These are phyloP conservation scores for Lasioglossum malachurum DNA, from an alignment of 2,888 invertebrate species.

Conservation along the genomic window DNA sequence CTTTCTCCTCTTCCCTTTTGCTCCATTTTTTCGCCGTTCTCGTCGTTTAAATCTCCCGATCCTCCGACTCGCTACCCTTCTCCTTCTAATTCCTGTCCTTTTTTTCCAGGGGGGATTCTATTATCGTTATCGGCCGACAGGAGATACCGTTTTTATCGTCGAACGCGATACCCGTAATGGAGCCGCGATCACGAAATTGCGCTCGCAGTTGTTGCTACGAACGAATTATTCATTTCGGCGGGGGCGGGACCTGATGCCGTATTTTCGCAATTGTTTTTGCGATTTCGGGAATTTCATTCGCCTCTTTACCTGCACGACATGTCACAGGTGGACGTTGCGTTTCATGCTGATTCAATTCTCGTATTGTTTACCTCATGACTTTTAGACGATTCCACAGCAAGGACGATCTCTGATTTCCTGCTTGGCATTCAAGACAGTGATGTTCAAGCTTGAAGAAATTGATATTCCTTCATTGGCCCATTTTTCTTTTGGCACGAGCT, in stretches of 20 bases:
- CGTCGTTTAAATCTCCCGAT: conserved; percentile 54
- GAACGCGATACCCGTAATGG: conserved; percentile 8
- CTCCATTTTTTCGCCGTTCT: conserved; percentile 42
- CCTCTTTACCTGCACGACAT: neutral
- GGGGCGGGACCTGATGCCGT: neutral
- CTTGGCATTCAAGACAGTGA: neutral
- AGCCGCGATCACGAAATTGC: conserved; percentile 17
- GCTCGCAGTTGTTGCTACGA: neutral
- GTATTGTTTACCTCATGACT: neutral
- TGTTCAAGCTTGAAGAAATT: neutral
- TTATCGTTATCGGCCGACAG: conserved; percentile 36
- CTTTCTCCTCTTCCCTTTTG: neutral
- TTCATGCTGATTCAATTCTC: neutral
- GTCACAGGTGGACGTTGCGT: neutral
- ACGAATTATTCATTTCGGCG: conserved; percentile 13
- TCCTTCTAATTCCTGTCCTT: conserved; percentile 15
- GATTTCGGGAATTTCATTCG: neutral
- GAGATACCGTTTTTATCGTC: conserved; percentile 29
- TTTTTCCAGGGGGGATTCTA: conserved; percentile 37
- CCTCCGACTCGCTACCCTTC: conserved; percentile 30
- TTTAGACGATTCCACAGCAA: neutral
- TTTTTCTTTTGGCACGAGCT: neutral
- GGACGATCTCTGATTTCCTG: neutral
- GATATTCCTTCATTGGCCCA: neutral
- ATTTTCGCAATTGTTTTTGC: neutral